Evolutionary conservation across 2,113 vertebrate genomes (phyloP), one percentile per base, ranked within the genome.

Genomic region (Noctilio leporinus): DNA sequence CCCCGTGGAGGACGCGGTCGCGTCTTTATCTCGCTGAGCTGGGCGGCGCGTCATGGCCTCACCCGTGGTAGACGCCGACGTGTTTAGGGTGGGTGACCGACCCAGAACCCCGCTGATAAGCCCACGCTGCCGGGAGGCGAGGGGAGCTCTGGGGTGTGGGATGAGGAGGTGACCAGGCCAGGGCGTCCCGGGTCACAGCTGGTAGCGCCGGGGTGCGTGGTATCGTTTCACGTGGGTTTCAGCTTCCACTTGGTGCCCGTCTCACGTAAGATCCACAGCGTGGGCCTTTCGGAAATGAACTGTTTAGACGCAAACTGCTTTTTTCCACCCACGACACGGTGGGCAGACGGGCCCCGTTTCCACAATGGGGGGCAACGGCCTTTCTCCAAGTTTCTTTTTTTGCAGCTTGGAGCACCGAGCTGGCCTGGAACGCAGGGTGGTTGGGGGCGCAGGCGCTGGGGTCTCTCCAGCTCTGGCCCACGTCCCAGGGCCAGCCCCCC

Each of bases 331-430:
- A 89, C 28, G 20, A 76, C 76, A 64, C 28, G 6, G 1, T 5
- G 0, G 10, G n/a, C 30, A 65, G 55, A 40, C 1, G 1, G 26
- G 2, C 7, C 1, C 16, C 1, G 8, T 6, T 10, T 4, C 5
- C 3, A 0, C 4, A 11, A 22, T 33, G n/a, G 38, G 28, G 51
- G 40, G 33, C 16, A 19, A 22, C 0, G 7, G 2, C 49, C 40
- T 30, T 89, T 43, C 47, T 7, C 10, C 0, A 0, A 1, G 2
- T 1, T 43, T 47, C 88, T 12, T 38, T 11, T 38, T 6, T 5
- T 7, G 19, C 33, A 20, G 0, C n/a, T 40, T 17, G n/a, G 24
- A 15, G 53, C 45, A 5, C 3, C 6, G 57, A 10, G 51, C 22
- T 5, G 16, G 14, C 59, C 64, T 12, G 11, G 16, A 6, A 20